phyloP scores from a whole-genome alignment of 2,797 vertebrate species.

The Alosa sapidissima region DNA sequence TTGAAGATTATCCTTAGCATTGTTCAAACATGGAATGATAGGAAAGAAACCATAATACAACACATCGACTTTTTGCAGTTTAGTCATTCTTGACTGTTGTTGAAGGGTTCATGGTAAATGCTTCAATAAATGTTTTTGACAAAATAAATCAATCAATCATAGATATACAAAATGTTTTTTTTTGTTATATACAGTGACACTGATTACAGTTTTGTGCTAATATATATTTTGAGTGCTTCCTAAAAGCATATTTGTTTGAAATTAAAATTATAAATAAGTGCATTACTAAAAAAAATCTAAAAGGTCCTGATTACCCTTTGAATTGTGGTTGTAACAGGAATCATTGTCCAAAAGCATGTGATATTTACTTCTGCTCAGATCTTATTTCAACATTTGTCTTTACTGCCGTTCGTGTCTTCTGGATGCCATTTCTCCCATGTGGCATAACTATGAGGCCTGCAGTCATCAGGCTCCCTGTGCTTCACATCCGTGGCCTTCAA shows the following conservation, averaged over 20 bases:
- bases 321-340: neutral
- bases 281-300: constrained; percentile 7
- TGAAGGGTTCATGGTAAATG: neutral
- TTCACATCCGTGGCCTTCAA: neutral
- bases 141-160: constrained; percentile 13
- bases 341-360: neutral
- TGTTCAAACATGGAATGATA: neutral
- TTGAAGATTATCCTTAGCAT: neutral
- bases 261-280: constrained; percentile 24
- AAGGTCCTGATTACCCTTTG: constrained; percentile 15
- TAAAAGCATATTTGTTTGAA: constrained; percentile 22
- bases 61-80: neutral
- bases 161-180: constrained; percentile 20
- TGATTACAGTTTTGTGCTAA: constrained; percentile 22
- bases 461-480: neutral
- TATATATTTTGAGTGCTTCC: constrained; percentile 24
- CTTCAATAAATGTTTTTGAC: neutral
- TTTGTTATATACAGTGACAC: constrained; percentile 21
- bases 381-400: neutral
- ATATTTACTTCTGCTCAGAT: neutral
- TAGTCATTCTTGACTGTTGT: neutral
- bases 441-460: neutral
- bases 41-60: neutral
- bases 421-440: neutral
- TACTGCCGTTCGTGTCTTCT: neutral